Evolutionary conservation across 2,888 invertebrate species (phyloP), one percentile per base, ranked within the genome.

Genomic region (Spodoptera picta): DNA sequence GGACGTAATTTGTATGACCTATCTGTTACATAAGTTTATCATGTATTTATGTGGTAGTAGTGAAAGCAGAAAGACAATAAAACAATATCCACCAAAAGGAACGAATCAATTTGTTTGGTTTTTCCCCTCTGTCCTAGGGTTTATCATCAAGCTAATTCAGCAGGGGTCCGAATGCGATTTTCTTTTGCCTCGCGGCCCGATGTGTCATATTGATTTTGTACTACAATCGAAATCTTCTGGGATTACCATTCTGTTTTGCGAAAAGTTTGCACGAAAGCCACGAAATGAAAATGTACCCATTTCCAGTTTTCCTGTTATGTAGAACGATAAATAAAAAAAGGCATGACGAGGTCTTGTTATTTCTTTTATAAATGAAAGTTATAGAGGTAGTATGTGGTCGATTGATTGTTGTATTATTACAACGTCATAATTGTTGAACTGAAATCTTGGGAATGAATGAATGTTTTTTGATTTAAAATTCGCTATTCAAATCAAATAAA

Each of bases 201-300:
- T 69, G 74, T 78, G 50, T 60, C 43, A 42, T 77, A 78, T 78
- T 69, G 78, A 80, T 80, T 78, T 78, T 72, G 55, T 65, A 60
- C 57, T 58, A 24, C 24, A 42, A 47, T 47, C 51, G 49, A 51
- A 60, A 27, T 65, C 60, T 64, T 69, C 46, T 41, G 60, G 61
- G 64, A 62, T 58, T 48, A 42, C 45, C 3, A 24, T 57, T 61
- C 45, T 55, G 51, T 69, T 61, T 66, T 58, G 48, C 41, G 41
- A 57, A 67, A 73, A 63, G 24, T 55, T 10, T 47, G 14, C 42
- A 36, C 27, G 47, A 42, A 62, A 62, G 44, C n/a, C 42, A 36
- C 27, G 47, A 44, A 62, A 62, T 53, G 48, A 23, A 57, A 55
- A 12, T 12, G 7, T 23, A 9, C 47, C 5, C 24, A n/a, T 47